Conservation (phyloP, 1,140 invertebrate species). For the Dendroctonus valens region DNA sequence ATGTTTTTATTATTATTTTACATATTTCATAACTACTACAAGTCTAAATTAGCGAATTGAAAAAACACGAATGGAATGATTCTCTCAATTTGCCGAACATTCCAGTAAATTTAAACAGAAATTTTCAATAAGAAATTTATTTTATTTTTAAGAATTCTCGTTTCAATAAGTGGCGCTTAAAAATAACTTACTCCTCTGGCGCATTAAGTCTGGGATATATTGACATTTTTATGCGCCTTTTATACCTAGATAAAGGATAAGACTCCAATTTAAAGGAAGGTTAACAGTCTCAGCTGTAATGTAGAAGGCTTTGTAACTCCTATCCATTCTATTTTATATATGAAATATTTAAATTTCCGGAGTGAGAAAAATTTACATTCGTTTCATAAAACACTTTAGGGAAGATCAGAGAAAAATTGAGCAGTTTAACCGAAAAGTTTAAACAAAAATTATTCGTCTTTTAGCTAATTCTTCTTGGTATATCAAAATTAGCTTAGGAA, state of each 20-base stretch:
- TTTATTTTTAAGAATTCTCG: neutral
- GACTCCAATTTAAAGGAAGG: slow-evolving; percentile 24
- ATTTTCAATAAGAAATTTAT: no score
- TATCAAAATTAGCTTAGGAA: no score
- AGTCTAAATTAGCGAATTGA: no score
- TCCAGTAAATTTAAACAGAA: no score
- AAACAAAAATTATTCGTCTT: neutral
- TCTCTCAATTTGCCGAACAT: no score
- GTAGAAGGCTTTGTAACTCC: slow-evolving; percentile 28
- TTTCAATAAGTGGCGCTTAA: slow-evolving; percentile 17
- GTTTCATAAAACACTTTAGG: slow-evolving; percentile 3
- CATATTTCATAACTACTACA: no score
- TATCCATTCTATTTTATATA: slow-evolving; percentile 17
- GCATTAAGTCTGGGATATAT: slow-evolving; percentile 23
- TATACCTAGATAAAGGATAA: slow-evolving; percentile 29
- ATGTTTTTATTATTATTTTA: no score
- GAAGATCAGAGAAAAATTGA: slow-evolving; percentile 4
- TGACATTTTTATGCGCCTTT: slow-evolving; percentile 21
- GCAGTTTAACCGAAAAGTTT: neutral
- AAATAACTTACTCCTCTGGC: slow-evolving; percentile 9
- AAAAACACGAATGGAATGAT: no score
- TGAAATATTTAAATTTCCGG: slow-evolving; percentile 21
- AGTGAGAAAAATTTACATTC: slow-evolving; percentile 19
- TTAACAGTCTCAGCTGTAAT: slow-evolving; percentile 26
- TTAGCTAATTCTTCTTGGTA: neutral